Percentiles rank a stretch among this genome's conserved stretches.
These are phyloP conservation scores for Diachasma alloeum DNA, from an alignment of 1,140 invertebrate genomes.

Conservation along the genomic window DNA sequence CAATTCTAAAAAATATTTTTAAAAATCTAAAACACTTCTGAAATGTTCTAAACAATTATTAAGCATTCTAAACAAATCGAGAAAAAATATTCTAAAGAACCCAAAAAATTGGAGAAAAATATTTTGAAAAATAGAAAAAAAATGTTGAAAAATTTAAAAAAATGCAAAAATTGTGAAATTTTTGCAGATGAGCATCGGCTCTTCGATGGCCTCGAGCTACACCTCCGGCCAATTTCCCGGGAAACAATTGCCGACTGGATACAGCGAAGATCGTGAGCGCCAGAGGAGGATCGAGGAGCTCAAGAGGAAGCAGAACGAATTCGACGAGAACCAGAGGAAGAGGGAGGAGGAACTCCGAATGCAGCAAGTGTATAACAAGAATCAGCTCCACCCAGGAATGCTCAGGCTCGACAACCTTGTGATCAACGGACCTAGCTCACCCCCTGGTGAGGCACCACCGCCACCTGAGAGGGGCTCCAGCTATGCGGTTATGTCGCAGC, in stretches of 20 bases:
- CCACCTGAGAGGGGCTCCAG: constrained; percentile 83
- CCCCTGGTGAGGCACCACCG: constrained; percentile 68
- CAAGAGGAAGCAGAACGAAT: constrained; percentile 64
- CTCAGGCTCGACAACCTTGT: constrained; percentile 68
- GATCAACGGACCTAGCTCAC: constrained; percentile 61
- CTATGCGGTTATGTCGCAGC: constrained; percentile 80
- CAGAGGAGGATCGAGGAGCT: constrained; percentile 67
- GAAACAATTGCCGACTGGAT: constrained; percentile 43
- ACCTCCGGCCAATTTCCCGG: constrained; percentile 37
- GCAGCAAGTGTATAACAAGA: constrained; percentile 50
- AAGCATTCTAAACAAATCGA: no score
- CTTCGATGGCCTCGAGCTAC: not conserved
- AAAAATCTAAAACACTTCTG: no score
- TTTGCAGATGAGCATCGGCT: not conserved
- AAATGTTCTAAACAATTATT: no score
- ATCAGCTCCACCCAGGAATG: constrained; percentile 54
- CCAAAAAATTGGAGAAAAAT: no score
- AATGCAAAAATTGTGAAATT: no score
- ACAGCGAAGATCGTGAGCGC: constrained; percentile 49
- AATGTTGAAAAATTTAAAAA: no score
- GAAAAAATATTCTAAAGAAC: no score
- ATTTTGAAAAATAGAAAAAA: no score
- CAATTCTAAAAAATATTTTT: no score
- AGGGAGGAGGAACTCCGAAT: constrained; percentile 62
- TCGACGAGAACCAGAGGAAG: constrained; percentile 60